Conservation (phyloP, 2,888 invertebrate genomes). For the Mesopsocus fuscifrons region DNA sequence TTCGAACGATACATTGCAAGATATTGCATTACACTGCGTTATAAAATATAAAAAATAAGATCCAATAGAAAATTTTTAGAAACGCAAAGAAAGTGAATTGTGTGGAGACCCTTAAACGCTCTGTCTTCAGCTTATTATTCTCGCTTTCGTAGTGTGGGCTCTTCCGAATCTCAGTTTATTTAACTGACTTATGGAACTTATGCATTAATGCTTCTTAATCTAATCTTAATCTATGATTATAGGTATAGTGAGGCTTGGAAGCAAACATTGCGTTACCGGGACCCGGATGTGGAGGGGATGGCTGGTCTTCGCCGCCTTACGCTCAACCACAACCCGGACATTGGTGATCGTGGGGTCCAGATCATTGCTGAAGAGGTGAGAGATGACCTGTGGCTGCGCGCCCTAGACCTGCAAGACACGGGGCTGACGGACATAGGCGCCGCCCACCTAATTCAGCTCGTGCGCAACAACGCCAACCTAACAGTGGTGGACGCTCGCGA, state of each 20-base stretch:
- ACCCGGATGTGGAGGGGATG: conserved; percentile 52
- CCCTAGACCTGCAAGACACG: conserved; percentile 55
- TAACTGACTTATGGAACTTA: background rate
- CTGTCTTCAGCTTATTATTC: no score
- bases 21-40: no score
- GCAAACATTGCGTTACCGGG: conserved; percentile 54
- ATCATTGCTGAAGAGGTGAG: conserved; percentile 44
- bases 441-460: conserved; percentile 33
- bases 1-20: no score
- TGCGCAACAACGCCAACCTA: conserved; percentile 44
- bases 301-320: conserved; percentile 49
- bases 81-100: no score
- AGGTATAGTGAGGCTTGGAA: conserved; percentile 66
- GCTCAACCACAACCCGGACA: conserved; percentile 44
- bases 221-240: conserved; percentile 22
- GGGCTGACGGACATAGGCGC: conserved; percentile 45
- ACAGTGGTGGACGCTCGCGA: conserved; percentile 29
- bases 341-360: conserved; percentile 42
- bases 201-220: conserved; percentile 7
- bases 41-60: no score
- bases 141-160: no score
- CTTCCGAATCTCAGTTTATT: background rate
- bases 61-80: no score
- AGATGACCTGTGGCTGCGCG: conserved; percentile 65
- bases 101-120: no score